Evolutionary conservation across 2,113 vertebrate genomes (phyloP).

Genomic region (Salvelinus namaycush): DNA sequence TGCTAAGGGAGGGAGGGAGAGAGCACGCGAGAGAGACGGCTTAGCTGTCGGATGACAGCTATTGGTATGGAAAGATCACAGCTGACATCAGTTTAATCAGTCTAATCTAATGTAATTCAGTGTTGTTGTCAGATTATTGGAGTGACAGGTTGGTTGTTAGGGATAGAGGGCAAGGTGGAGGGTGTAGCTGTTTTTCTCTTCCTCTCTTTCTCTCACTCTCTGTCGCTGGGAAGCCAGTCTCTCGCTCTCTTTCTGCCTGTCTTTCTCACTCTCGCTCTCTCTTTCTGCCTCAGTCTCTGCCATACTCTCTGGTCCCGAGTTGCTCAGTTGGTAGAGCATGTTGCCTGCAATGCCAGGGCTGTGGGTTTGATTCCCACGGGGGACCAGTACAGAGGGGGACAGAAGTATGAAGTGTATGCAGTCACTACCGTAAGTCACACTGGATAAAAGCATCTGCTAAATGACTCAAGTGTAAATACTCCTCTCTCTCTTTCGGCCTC

Average conservation of each 20-base stretch:
- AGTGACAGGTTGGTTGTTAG: conserved; percentile 11
- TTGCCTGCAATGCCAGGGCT: too few relatives aligned
- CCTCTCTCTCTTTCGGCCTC: not conserved
- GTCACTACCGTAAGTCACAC: too few relatives aligned
- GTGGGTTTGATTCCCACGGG: too few relatives aligned
- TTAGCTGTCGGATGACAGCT: conserved; percentile 4
- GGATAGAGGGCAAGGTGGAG: not conserved
- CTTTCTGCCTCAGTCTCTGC: conserved; percentile 22
- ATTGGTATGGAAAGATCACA: conserved; percentile 37
- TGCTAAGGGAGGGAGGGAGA: not conserved
- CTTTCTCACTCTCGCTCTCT: not conserved
- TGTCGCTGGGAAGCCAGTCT: conserved; percentile 5
- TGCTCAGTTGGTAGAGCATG: too few relatives aligned
- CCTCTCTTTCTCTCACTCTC: conserved; percentile 10
- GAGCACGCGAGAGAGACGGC: conserved; percentile 1
- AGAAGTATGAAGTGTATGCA: too few relatives aligned
- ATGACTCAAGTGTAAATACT: not conserved
- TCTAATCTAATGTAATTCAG: conserved; percentile 53
- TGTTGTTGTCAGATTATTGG: conserved; percentile 35
- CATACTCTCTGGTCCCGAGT: too few relatives aligned
- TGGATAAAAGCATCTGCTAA: too few relatives aligned
- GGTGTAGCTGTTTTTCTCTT: not conserved
- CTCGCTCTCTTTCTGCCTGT: not conserved
- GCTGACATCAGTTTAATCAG: conserved; percentile 36
- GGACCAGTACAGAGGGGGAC: too few relatives aligned